A percentile compares a stretch with the other conserved stretches of the same genome.
Evolutionary conservation across 2,888 invertebrate genomes (phyloP).

Genomic region (Idaea biselata): DNA sequence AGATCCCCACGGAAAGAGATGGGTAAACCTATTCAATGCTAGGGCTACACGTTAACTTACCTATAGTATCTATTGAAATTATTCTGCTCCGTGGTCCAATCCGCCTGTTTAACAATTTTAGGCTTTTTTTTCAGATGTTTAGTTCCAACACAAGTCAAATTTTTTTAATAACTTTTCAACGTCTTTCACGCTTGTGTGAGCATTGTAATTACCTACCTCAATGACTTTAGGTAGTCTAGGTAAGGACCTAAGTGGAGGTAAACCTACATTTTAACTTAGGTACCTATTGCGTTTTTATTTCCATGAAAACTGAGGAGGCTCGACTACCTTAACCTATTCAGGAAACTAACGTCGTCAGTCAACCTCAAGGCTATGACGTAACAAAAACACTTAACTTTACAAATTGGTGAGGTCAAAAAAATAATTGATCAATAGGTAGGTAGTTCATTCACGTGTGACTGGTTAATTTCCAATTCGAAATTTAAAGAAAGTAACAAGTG

Average conservation of each 20-base stretch:
- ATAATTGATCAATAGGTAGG: slow-evolving; percentile 50
- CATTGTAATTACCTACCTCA: slow-evolving; percentile 7
- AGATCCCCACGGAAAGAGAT: too few relatives aligned
- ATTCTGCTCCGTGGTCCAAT: too few relatives aligned
- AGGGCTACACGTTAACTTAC: too few relatives aligned
- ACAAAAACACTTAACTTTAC: slow-evolving; percentile 53
- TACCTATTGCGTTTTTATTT: slow-evolving; percentile 8
- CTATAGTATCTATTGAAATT: too few relatives aligned
- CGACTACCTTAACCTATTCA: slow-evolving; percentile 34
- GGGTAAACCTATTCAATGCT: too few relatives aligned
- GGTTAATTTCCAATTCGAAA: background rate
- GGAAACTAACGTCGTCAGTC: slow-evolving; percentile 49
- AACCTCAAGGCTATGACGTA: slow-evolving; percentile 57
- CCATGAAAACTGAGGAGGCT: slow-evolving; percentile 10
- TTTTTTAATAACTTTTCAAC: background rate
- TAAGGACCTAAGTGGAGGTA: background rate
- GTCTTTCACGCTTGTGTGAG: background rate
- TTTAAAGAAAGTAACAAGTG: background rate
- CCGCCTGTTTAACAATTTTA: background rate
- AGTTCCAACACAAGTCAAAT: background rate
- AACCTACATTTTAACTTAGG: slow-evolving; percentile 2
- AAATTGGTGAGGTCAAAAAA: slow-evolving; percentile 54
- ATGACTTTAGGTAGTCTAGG: slow-evolving; percentile 5
- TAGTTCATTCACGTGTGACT: slow-evolving; percentile 49
- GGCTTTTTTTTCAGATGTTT: background rate